Evolutionary conservation across 2,888 invertebrate genomes (phyloP), one percentile per base, ranked within the genome.

Genomic region (Drosophila macrospina): DNA sequence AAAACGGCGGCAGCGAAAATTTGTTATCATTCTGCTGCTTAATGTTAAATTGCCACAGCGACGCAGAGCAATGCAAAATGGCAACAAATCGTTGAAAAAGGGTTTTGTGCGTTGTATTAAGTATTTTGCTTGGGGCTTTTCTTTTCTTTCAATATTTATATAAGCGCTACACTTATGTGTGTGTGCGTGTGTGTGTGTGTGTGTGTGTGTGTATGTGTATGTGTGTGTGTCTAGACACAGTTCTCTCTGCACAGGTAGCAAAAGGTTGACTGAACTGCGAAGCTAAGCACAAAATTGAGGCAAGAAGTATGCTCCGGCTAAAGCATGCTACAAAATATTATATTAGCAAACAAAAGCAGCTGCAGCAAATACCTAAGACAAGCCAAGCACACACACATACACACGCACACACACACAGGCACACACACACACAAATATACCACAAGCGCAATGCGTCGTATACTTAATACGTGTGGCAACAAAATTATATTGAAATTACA

Each of bases 281-380:
- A 65, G 65, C 55, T 74, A 67, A 71, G 74, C 76, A 59, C 30
- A 70, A 69, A 75, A 63, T 62, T 48, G 48, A 20, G 41, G 37
- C 61, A 72, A 60, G 63, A 70, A 64, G 69, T 57, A 54, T 48
- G 69, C 26, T 47, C 24, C n/a, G 24, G 11, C 57, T 45, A 74
- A 74, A 52, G 82, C 52, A 80, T 68, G 70, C 74, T 63, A 76
- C 80, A 80, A 80, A 79, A 82, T 80, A 76, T 80, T 82, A 68
- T 86, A 80, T 80, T 86, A 83, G 86, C 83, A 86, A 80, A 80
- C 86, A 80, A 82, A 86, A 64, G 86, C 80, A 80, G 80, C 69
- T 86, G 80, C 61, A 69, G 75, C 52, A 78, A 66, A 65, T 70
- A 59, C 59, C 52, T 42, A 64, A 20, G 48, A 44, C 45, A 61